These are phyloP conservation scores for Chaetura pelagica DNA, from an alignment of 2,113 vertebrate species.

Conservation along the genomic window DNA sequence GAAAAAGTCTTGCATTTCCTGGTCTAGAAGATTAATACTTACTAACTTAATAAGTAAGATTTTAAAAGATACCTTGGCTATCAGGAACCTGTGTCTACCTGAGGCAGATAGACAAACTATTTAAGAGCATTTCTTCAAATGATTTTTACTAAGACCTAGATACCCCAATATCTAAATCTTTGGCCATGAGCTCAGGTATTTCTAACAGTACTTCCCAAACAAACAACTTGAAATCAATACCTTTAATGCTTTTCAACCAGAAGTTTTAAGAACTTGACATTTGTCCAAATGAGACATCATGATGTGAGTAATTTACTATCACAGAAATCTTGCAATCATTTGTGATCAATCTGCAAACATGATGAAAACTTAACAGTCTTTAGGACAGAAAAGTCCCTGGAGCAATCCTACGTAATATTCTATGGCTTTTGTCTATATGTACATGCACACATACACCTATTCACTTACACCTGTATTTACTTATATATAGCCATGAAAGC, in stretches of 20 bases:
- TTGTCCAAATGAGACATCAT: neutral
- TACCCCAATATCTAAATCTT: neutral
- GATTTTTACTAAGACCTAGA: neutral
- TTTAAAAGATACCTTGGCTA: neutral
- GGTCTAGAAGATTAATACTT: neutral
- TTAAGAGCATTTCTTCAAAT: neutral
- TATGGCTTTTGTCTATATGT: neutral
- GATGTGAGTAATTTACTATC: neutral
- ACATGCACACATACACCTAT: accelerated
- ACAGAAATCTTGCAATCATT: neutral
- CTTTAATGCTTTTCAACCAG: neutral
- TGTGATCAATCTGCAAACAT: neutral
- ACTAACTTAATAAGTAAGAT: neutral
- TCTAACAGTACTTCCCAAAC: neutral
- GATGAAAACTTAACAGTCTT: neutral
- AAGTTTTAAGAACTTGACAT: neutral
- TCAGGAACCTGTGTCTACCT: neutral
- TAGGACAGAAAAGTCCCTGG: neutral
- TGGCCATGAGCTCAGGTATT: neutral
- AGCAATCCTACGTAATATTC: neutral
- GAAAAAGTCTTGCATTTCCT: neutral
- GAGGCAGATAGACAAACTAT: neutral
- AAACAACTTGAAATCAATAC: neutral
- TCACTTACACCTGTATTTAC: neutral
- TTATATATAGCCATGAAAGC: accelerated